Percentiles rank a stretch among this genome's conserved stretches.
Evolutionary conservation across 2,888 invertebrate species (phyloP).

Genomic region (Scrobipalpa atriplicella): DNA sequence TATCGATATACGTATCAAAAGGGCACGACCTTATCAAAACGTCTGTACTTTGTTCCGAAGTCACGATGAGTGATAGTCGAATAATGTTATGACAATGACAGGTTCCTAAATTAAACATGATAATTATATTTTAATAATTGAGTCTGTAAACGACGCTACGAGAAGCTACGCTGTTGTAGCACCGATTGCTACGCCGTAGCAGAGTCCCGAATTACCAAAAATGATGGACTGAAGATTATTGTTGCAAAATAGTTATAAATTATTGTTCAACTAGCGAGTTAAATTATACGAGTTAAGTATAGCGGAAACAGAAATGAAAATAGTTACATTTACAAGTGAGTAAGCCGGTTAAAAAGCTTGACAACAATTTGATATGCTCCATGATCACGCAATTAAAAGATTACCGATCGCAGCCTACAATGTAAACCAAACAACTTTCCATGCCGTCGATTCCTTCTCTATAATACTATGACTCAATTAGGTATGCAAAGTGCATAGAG

Average conservation of each 20-base stretch:
- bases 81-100: neutral
- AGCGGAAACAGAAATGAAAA: neutral
- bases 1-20: slow-evolving; percentile 1
- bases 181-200: neutral
- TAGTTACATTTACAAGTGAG: neutral
- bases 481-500: slow-evolving; percentile 28
- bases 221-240: neutral
- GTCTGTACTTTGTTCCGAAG: neutral
- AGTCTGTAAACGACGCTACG: neutral
- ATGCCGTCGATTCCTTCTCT: slow-evolving; percentile 12
- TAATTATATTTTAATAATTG: neutral
- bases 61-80: neutral
- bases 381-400: neutral
- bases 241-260: neutral
- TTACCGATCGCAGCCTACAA: neutral
- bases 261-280: neutral
- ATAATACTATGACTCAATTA: slow-evolving; percentile 23
- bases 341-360: neutral
- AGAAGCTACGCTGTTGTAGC: neutral
- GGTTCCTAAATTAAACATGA: neutral
- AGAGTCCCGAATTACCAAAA: neutral
- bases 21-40: slow-evolving; percentile 4
- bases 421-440: slow-evolving; percentile 19
- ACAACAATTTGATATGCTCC: neutral
- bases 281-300: too few relatives aligned